phyloP scores from a whole-genome alignment of 2,113 vertebrate species.

The Phocoena phocoena region DNA sequence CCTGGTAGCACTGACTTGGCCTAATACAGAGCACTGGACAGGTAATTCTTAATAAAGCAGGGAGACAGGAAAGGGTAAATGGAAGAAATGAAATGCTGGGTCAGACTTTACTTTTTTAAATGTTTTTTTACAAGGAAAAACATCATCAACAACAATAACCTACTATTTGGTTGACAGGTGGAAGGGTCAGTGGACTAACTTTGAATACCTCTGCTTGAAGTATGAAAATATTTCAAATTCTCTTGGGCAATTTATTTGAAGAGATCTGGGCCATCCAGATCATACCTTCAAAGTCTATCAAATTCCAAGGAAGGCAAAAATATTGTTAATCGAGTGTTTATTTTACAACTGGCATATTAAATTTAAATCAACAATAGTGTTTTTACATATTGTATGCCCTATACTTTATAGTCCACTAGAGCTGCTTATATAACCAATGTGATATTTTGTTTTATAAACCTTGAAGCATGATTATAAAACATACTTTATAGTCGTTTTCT shows the following conservation, averaged over 20 bases:
- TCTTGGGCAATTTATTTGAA: neutral
- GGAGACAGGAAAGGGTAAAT: neutral
- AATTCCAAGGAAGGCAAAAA: slow-evolving; percentile 47
- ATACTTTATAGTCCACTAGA: neutral
- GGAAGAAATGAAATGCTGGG: neutral
- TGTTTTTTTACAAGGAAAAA: slow-evolving; percentile 30
- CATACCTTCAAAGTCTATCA: slow-evolving; percentile 34
- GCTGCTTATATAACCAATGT: neutral
- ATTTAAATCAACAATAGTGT: slow-evolving; percentile 12
- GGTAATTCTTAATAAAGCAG: neutral
- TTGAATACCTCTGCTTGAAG: neutral
- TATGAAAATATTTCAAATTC: slow-evolving; percentile 36
- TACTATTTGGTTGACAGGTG: slow-evolving; percentile 38
- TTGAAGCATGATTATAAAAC: neutral
- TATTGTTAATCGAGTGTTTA: neutral
- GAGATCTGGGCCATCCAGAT: slow-evolving; percentile 11
- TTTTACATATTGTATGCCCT: neutral
- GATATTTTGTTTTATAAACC: neutral
- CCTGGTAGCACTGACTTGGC: neutral
- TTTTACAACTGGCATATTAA: neutral
- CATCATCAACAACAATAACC: slow-evolving; percentile 41
- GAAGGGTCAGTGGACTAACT: slow-evolving; percentile 44
- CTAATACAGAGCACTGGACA: neutral
- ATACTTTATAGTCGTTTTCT: neutral
- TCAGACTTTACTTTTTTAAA: slow-evolving; percentile 42